Evolutionary conservation across 2,113 vertebrate genomes (phyloP).

Genomic region (Megaptera novaeangliae): DNA sequence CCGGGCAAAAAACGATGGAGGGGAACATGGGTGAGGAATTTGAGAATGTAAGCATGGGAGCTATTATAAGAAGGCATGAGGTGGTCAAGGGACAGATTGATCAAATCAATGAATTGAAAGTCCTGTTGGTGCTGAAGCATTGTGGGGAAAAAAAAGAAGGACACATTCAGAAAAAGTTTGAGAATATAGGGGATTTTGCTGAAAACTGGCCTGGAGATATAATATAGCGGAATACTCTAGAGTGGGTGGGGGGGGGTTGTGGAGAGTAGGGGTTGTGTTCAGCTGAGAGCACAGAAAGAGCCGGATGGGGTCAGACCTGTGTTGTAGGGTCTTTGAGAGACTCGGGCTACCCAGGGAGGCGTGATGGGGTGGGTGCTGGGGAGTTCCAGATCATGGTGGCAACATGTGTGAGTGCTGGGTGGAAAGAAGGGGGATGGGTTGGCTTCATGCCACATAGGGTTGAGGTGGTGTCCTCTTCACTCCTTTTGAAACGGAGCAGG

Average conservation of each 20-base stretch:
- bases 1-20: neutral
- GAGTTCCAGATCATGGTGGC: no score
- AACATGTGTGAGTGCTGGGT: neutral
- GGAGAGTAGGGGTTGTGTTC: neutral
- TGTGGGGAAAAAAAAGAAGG: neutral
- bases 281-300: neutral
- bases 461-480: neutral
- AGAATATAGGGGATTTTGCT: neutral
- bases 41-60: neutral
- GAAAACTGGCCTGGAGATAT: neutral
- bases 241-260: rapidly evolving
- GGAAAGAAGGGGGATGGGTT: rapidly evolving
- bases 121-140: neutral
- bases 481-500: no score
- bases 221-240: neutral
- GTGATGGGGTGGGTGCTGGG: no score
- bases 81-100: neutral
- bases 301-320: neutral
- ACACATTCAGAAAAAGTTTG: neutral
- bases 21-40: neutral
- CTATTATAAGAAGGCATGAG: neutral
- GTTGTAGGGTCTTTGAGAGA: neutral
- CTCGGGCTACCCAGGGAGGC: neutral
- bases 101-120: neutral
- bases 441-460: no score